Base-by-base conservation (phyloP, 64 coral and sea anemone genomes). In the Porites australiensis region DNA sequence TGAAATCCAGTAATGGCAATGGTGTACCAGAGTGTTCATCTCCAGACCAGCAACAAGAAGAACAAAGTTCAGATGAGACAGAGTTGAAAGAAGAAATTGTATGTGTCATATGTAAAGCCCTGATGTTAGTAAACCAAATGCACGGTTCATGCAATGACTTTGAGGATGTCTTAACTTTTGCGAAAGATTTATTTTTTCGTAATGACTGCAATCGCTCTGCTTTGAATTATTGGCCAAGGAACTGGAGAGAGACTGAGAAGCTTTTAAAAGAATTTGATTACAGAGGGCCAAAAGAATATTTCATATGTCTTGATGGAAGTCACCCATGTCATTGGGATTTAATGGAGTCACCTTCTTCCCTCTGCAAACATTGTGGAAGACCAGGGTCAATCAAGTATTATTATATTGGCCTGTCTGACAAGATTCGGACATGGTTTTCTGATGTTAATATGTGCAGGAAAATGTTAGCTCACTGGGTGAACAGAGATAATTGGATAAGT, bases 81-180 rank as follows among this genome's bases (percentile, higher is more conserved):
- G 9, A 44, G 23, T 44, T 61, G 13, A 64, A 76, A 72, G 13
- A 37, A 62, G 71, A 77, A 76, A 88, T 86, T 48, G 62, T 69
- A 16, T 86, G 59, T 86, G 82, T 59, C 4, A 50, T 86, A 19
- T 86, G 58, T 4, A 86, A 61, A 68, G 64, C 60, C 27, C 49
- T 86, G 7, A 86, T 86, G 82, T 48, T 86, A 12, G 82, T 86
- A 4, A 65, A 86, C 62, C 82, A 86, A 48, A 86, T 86, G 82
- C 82, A 86, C 13, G 82, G 82, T 2, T 22, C 16, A 3, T 44
- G 21, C 3, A 61, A 61, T 59, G 83, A 87, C 49, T 87, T 87
- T 72, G 83, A 87, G 15, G 83, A 87, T 49, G 46, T 87, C n/a
- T 52, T 87, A 3, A 4, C 8, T 37, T 87, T 87, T 72, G 83